A percentile compares a stretch with the other conserved stretches of the same genome.
Conservation (phyloP, 2,888 invertebrate genomes). For the Agapostemon virescens region DNA sequence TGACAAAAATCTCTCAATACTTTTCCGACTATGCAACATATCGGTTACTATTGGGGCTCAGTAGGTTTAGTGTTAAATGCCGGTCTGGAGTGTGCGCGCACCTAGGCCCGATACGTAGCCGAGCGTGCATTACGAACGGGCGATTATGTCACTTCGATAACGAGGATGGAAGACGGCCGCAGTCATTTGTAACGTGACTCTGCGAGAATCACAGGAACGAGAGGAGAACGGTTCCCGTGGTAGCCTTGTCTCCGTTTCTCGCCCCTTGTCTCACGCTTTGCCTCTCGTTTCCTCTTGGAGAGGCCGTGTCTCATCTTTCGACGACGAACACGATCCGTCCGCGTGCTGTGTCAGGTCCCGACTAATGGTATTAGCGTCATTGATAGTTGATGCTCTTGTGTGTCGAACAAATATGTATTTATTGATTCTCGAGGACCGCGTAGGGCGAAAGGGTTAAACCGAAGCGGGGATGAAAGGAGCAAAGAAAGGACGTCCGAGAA, state of each 20-base stretch:
- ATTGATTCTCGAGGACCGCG: slow-evolving; percentile 69
- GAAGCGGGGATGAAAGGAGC: background rate
- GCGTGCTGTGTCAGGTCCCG: slow-evolving; percentile 62
- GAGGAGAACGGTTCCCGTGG: slow-evolving; percentile 50
- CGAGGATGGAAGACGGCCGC: slow-evolving; percentile 75
- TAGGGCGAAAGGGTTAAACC: slow-evolving; percentile 22
- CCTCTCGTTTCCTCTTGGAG: background rate
- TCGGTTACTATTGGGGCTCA: too few relatives aligned
- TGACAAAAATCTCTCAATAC: too few relatives aligned
- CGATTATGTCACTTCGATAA: slow-evolving; percentile 79
- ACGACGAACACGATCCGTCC: slow-evolving; percentile 38
- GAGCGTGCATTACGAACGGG: slow-evolving; percentile 67
- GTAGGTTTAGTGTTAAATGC: too few relatives aligned
- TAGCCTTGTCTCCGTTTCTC: slow-evolving; percentile 31
- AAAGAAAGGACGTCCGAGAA: slow-evolving; percentile 1
- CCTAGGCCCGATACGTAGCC: slow-evolving; percentile 42
- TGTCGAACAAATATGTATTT: slow-evolving; percentile 76
- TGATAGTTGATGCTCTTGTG: slow-evolving; percentile 74
- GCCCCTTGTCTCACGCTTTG: slow-evolving; percentile 13
- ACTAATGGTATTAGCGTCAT: slow-evolving; percentile 77
- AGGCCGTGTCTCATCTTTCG: slow-evolving; percentile 27
- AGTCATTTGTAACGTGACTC: slow-evolving; percentile 79
- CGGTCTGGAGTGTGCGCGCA: slow-evolving; percentile 48
- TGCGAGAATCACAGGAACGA: slow-evolving; percentile 75
- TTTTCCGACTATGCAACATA: too few relatives aligned